Base-by-base conservation (phyloP, 2,113 vertebrate genomes). In the Pogonocichla stellata region DNA sequence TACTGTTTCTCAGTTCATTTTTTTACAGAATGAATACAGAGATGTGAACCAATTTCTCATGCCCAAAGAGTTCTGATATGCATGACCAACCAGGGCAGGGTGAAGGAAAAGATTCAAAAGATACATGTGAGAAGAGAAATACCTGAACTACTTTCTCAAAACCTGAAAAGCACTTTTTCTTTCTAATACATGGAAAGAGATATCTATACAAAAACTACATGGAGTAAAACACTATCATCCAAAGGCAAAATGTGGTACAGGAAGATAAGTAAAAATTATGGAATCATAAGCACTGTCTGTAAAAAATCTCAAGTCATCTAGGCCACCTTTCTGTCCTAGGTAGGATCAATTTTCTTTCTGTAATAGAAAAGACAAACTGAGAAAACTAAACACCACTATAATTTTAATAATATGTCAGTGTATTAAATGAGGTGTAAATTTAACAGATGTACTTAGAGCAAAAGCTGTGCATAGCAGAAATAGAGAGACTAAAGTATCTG, bases 371-470 rank as follows among this genome's bases (percentile, higher is more conserved):
- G 28, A 79, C 33, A 87, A 91, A 88, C 57, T 79, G 61, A 67
- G 34, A 88, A 77, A 88, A 85, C 17, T 31, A 86, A 92, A n/a
- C 18, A 81, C 20, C 26, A 64, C 38, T 61, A 20, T n/a, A 71
- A 82, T 80, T 75, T 93, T 29, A 94, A 48, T 40, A 91, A 64
- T 48, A 91, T 1, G 0, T 29, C 31, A 67, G 8, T 23, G 26
- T 75, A 87, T 74, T 86, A 91, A 95, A 93, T 45, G 36, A 91
- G 75, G 40, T 93, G 70, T 71, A 93, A 74, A 92, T 83, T 84
- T 64, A 93, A 86, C 23, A 88, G 60, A 88, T 12, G 11, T 36
- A 92, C 60, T 95, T 77, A 74, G 38, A 92, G 69, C 26, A 67
- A 89, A 73, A 79, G 56, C 42, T 88, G 50, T 33, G 69, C 48